phyloP scores from a whole-genome alignment of 37 sponge, comb jelly and placozoan species.

The Spongia lamella region DNA sequence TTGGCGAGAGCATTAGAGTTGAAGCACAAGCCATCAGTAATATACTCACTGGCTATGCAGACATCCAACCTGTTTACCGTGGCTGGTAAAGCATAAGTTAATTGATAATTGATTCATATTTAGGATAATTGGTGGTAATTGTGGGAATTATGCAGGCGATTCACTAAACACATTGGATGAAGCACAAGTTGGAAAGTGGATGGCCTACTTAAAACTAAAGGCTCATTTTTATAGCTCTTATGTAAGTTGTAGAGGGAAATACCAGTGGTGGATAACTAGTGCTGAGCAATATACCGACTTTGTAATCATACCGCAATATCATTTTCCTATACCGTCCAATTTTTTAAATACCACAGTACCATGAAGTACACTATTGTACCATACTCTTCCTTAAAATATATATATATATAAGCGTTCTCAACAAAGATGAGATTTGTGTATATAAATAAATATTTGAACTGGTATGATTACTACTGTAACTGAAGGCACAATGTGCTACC shows the following conservation, averaged over 20 bases:
- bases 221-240: conserved; percentile 86
- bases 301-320: no score
- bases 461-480: no score
- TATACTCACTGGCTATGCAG: conserved; percentile 80
- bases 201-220: conserved; percentile 77
- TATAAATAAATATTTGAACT: no score
- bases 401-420: no score
- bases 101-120: conserved; percentile 3
- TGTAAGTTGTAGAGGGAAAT: conserved; percentile 38
- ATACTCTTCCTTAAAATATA: no score
- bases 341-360: no score
- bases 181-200: conserved; percentile 83
- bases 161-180: conserved; percentile 84
- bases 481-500: no score
- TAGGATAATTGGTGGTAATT: neutral
- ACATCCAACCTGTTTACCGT: conserved; percentile 75
- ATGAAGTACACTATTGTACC: no score
- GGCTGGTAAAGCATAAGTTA: conserved; percentile 48
- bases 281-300: no score
- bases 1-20: conserved; percentile 94
- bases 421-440: no score
- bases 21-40: conserved; percentile 88
- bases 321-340: no score
- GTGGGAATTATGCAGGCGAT: conserved; percentile 37
- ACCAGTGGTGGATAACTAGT: no score